Evolutionary conservation across 2,888 invertebrate species (phyloP), one percentile per base, ranked within the genome.

Genomic region (Pristionchus fissidentatus): DNA sequence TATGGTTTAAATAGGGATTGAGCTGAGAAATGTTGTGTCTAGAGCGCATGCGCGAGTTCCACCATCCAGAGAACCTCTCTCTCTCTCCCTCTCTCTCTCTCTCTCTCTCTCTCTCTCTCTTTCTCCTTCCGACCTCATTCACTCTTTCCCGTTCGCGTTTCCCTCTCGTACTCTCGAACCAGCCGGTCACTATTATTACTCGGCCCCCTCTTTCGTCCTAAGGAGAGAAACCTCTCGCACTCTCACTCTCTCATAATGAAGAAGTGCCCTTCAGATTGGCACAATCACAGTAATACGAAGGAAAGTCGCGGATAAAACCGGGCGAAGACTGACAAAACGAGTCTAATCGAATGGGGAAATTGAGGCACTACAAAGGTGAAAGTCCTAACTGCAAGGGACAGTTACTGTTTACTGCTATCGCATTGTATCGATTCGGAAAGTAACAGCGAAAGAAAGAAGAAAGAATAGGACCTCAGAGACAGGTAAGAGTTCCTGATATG

Each of bases 231-330:
- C 15, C 55, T n/a, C 55, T 4, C 55, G 22, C 55, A 15, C 70
- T 43, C 70, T 38, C 26, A 8, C 55, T n/a, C n/a, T n/a, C n/a
- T 8, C 62, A 62, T 62, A 62, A 62, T 62, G 62, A 70, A 70
- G 70, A 41, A 70, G 70, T 70, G 70, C 70, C 70, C 70, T 70
- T 43, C n/a, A 70, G 70, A 70, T 70, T 70, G 70, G 70, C 70
- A 70, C 70, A 70, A 70, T 70, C 70, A 70, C 43, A 70, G 43
- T 70, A 70, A 70, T 70, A 43, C n/a, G 70, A 26, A 8, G n/a
- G 32, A 13, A 52, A 19, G 52, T 3, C 22, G n/a, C n/a, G 52
- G 70, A 41, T 26, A 26, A 66, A 70, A 70, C 70, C 43, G 70
- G 70, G 22, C 38, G 38, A 5, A 35, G 66, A 32, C n/a, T 32